Base-by-base conservation (phyloP, 1,140 invertebrate species). In the Drosophila pandora region DNA sequence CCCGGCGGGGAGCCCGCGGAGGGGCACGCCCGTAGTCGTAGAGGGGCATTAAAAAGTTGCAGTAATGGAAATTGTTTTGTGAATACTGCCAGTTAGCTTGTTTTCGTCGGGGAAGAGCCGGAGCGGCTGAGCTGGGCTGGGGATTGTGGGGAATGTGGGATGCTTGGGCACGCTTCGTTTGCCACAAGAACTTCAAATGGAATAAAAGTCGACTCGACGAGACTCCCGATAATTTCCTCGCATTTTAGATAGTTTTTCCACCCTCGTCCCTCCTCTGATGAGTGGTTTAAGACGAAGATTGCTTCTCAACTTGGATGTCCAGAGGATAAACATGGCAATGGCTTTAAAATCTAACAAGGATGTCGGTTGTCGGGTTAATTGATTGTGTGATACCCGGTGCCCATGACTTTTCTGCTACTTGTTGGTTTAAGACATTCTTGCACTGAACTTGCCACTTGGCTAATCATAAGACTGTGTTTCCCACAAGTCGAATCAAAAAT, bases 61-160 rank as follows among this genome's bases (percentile, higher is more conserved):
- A 73, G 76, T 80, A 84, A 84, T 80, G 82, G 83, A 85, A 85
- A 85, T 88, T 85, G 82, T 85, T 85, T 85, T 78, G 83, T 70
- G 83, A 81, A 85, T 82, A 85, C 74, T 85, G 75, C 74, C 61
- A 69, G 50, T 69, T 69, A 69, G 65, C 65, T 68, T 43, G 64
- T 54, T 68, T 63, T 49, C 48, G 34, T 10, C 32, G 55, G 41
- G 41, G n/a, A 43, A 13, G 9, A 13, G 21, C 7, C 22, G 30
- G 9, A 23, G 8, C 12, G 17, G 17, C 17, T 17, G 17, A 3
- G 39, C 37, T 10, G 10, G 13, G 8, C 17, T 43, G 61, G 28
- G 64, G n/a, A 6, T 22, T 41, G 37, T 17, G 45, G 45, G 21
- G 47, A 79, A 72, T 80, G 80, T 73, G 59, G 67, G 76, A 45